A percentile compares a stretch with the other conserved stretches of the same genome.
Evolutionary conservation across 2,113 vertebrate species (phyloP).

Genomic region (Salvelinus fontinalis): DNA sequence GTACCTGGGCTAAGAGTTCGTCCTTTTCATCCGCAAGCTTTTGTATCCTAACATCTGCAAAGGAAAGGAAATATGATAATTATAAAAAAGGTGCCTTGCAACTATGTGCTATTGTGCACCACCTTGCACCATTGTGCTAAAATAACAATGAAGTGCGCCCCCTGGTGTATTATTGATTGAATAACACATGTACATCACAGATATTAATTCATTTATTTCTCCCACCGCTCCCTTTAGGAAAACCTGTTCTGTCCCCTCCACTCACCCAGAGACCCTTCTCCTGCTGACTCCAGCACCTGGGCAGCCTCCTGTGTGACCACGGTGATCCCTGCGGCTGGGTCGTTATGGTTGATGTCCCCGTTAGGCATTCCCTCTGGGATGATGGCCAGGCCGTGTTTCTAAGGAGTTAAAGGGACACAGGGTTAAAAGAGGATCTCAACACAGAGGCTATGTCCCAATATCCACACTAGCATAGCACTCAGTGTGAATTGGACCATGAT

Average conservation of each 20-base stretch:
- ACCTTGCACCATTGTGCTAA: neutral
- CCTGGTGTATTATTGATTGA: too few species aligned
- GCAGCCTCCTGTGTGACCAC: constrained; percentile 93
- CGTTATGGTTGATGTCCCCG: constrained; percentile 85
- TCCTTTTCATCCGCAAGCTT: constrained; percentile 96
- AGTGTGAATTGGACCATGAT: too few species aligned
- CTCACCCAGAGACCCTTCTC: constrained; percentile 93
- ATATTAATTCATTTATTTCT: neutral
- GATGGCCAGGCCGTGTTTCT: constrained; percentile 95
- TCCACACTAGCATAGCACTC: too few species aligned
- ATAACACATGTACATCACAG: neutral
- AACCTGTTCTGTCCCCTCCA: neutral
- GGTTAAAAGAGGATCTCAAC: too few species aligned
- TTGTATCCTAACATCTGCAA: constrained; percentile 92
- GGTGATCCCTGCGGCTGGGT: constrained; percentile 82
- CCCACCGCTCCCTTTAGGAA: neutral
- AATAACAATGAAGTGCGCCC: neutral
- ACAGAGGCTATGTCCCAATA: too few species aligned
- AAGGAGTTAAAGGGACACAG: constrained; percentile 15
- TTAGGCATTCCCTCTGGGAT: constrained; percentile 92
- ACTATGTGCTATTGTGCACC: too few species aligned
- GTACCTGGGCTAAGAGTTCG: constrained; percentile 88
- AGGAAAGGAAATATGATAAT: neutral
- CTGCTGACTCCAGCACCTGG: constrained; percentile 92
- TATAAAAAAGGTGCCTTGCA: neutral